Base-by-base conservation (phyloP, 2,113 vertebrate species). In the Pyrgilauda ruficollis region DNA sequence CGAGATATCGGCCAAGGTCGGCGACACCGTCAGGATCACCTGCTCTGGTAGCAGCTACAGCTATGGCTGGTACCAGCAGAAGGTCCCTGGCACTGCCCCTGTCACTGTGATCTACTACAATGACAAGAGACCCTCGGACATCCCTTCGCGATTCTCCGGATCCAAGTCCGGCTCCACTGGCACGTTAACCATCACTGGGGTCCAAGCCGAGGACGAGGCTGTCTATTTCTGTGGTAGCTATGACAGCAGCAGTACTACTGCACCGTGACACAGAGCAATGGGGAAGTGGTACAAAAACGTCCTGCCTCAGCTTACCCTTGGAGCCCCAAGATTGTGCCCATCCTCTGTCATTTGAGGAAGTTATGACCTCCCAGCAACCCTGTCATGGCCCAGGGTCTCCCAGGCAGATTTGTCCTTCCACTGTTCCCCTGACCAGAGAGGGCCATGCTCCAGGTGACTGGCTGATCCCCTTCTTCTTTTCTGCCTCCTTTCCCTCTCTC, bases 61-160 rank as follows among this genome's bases (percentile, higher is more conserved):
- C 8, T 35, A 49, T 69, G 62, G 39, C 52, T 91, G 89, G 81
- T 47, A 4, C 12, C 91, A 93, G 76, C 89, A 95, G 89, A 92
- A 94, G 81, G 33, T 28, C 2, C 63, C 82, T 53, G 92, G 78
- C 58, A 56, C 0, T 73, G 43, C 0, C n/a, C 86, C 72, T 73
- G 76, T 81, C 82, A 81, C 70, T 87, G 33, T 90, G 43, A 92
- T 78, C 70, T 83, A 58, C 0, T 0, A 0, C 0, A 16, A 4
- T 1, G 0, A 0, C 30, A 12, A 6, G 0, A 58, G 58, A 61
- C 76, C 73, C 50, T 80, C 58, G 1, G 26, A 1, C n/a, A 91
- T 96, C 46, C 93, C 84, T 12, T 44, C 53, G 3, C 31, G 46
- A 59, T 95, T 94, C 77, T 95, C 94, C 1, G 68, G 69, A 7